Percentiles rank a stretch among this genome's conserved stretches.
Evolutionary conservation across 2,888 invertebrate genomes (phyloP).

Genomic region (Rhingia campestris): DNA sequence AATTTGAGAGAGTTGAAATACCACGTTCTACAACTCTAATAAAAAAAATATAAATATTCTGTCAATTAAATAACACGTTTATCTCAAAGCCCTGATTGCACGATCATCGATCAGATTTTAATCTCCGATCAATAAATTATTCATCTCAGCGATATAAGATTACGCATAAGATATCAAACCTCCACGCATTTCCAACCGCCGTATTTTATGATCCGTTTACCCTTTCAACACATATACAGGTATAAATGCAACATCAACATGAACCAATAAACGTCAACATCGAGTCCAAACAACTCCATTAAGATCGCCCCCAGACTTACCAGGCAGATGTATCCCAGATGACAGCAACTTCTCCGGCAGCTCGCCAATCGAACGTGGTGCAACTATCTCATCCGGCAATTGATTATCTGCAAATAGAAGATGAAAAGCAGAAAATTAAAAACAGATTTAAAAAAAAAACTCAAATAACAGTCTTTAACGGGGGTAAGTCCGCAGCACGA

Average conservation of each 20-base stretch:
- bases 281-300: slow-evolving; percentile 22
- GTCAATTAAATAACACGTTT: too few relatives aligned
- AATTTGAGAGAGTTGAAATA: too few relatives aligned
- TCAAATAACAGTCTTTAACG: slow-evolving; percentile 69
- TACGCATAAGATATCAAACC: neutral
- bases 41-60: too few relatives aligned
- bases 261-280: slow-evolving; percentile 39
- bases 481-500: slow-evolving; percentile 66
- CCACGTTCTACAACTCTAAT: too few relatives aligned
- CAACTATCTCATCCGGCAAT: slow-evolving; percentile 81
- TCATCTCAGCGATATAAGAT: neutral
- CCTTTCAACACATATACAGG: too few relatives aligned
- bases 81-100: too few relatives aligned
- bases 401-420: slow-evolving; percentile 76
- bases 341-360: slow-evolving; percentile 87
- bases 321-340: slow-evolving; percentile 88
- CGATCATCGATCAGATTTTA: too few relatives aligned
- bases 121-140: neutral
- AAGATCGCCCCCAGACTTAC: slow-evolving; percentile 82
- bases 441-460: slow-evolving; percentile 48
- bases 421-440: slow-evolving; percentile 58
- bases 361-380: slow-evolving; percentile 86
- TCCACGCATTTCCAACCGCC: neutral
- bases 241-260: neutral
- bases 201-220: too few relatives aligned